A percentile compares a stretch with the other conserved stretches of the same genome.
Evolutionary conservation across 2,797 vertebrate species (phyloP).

Genomic region (Darevskia nairensis): DNA sequence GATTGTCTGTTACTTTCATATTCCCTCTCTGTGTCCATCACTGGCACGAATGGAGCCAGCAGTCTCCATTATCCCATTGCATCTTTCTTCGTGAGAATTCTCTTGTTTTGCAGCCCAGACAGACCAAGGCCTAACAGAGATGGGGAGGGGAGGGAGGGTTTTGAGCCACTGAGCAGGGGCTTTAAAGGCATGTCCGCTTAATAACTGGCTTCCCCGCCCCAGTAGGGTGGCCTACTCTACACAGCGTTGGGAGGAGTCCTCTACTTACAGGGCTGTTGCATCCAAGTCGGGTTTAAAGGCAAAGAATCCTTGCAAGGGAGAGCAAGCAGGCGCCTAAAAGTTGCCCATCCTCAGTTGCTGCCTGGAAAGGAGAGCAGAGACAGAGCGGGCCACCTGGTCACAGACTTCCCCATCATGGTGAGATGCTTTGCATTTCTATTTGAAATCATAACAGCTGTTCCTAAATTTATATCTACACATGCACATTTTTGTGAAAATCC

Average conservation of each 20-base stretch:
- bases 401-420: background rate
- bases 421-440: background rate
- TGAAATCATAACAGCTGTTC: background rate
- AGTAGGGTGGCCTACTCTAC: too few species aligned
- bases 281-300: background rate
- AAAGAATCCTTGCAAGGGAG: background rate
- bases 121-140: background rate
- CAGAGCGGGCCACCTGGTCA: background rate
- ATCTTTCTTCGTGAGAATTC: background rate
- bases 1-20: conserved; percentile 15
- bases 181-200: background rate
- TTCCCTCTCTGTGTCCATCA: background rate
- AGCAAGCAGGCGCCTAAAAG: background rate
- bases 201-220: background rate
- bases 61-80: background rate
- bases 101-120: background rate
- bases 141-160: background rate
- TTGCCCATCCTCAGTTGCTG: background rate
- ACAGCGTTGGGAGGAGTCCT: too few species aligned
- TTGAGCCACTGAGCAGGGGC: background rate
- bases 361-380: background rate
- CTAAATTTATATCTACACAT: background rate
- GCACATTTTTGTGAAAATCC: background rate
- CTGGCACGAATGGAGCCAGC: background rate
- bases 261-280: background rate